Evolutionary conservation across 2,797 vertebrate species (phyloP), one percentile per base, ranked within the genome.

Genomic region (Botia kubotai): DNA sequence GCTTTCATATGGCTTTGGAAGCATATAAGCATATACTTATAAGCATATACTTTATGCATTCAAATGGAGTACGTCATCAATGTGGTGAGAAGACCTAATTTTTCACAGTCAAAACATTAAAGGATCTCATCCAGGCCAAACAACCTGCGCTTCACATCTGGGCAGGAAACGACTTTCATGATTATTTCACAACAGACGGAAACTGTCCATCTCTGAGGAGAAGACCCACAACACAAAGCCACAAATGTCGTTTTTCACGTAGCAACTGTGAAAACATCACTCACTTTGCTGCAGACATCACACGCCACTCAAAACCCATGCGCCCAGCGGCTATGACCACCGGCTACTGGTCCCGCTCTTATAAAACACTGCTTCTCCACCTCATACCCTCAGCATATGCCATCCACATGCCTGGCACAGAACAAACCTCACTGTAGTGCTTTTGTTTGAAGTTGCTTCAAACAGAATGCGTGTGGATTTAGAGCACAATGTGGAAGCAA

Each of bases 341-440:
- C 90, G 93, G 88, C 93, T 90, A 92, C 89, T 85, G 91, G 91
- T 91, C 93, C 92, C 90, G 62, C 63, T 65, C 58, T 75, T 82
- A 72, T 78, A 85, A 92, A 89, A 93, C 91, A 90, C 88, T 90
- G 80, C 82, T 87, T 77, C 83, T 86, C 82, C 84, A 88, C 87
- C 88, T 89, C 86, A 86, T 87, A 90, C 88, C 89, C 90, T 92
- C 90, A 93, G 91, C 96, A 96, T 95, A 94, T 95, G 95, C 93
- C 94, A 94, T 93, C 90, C 96, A 97, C 95, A 95, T 96, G 95
- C 94, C 91, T 94, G 93, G 93, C 93, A 96, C 84, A 86, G 92
- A 93, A 94, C 93, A 94, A 94, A 94, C 93, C 89, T 89, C 90
- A 90, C 77, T 87, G 83, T 91, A 77, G 81, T 86, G 86, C 89